These are phyloP conservation scores for Calliphora vomitoria DNA, from an alignment of 2,888 invertebrate species.

Conservation along the genomic window DNA sequence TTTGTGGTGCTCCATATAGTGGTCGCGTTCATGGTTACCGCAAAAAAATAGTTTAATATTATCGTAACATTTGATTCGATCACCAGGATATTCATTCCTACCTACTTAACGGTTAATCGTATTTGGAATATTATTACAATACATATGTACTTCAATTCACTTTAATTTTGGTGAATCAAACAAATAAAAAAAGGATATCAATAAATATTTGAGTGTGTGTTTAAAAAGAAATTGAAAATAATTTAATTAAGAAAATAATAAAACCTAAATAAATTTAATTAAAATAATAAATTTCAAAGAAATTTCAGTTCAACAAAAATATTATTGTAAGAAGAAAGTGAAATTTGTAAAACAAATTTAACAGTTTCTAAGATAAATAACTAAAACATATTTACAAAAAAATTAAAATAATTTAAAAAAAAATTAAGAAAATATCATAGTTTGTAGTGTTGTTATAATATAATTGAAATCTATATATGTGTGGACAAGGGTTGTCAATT, in stretches of 20 bases:
- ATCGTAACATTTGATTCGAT: constrained; percentile 84
- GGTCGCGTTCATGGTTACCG: constrained; percentile 85
- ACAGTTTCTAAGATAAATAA: background rate
- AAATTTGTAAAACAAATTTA: background rate
- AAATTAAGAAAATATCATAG: background rate
- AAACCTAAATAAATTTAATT: no score
- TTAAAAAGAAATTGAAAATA: background rate
- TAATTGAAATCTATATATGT: no score
- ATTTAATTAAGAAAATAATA: background rate
- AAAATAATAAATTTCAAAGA: no score
- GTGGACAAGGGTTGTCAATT: no score
- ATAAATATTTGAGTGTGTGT: background rate
- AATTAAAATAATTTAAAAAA: background rate
- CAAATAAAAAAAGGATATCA: background rate
- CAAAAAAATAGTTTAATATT: constrained; percentile 85
- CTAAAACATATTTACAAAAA: background rate
- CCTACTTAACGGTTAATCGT: constrained; percentile 47
- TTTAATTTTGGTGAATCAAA: background rate
- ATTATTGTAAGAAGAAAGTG: background rate
- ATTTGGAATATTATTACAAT: constrained; percentile 17
- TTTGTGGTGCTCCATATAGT: constrained; percentile 81
- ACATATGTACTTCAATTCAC: background rate
- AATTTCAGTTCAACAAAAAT: background rate
- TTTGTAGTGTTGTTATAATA: constrained; percentile 18
- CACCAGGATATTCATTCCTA: constrained; percentile 77